phyloP scores from a whole-genome alignment of 2,888 invertebrate genomes.

The Tolmerus cingulatus region DNA sequence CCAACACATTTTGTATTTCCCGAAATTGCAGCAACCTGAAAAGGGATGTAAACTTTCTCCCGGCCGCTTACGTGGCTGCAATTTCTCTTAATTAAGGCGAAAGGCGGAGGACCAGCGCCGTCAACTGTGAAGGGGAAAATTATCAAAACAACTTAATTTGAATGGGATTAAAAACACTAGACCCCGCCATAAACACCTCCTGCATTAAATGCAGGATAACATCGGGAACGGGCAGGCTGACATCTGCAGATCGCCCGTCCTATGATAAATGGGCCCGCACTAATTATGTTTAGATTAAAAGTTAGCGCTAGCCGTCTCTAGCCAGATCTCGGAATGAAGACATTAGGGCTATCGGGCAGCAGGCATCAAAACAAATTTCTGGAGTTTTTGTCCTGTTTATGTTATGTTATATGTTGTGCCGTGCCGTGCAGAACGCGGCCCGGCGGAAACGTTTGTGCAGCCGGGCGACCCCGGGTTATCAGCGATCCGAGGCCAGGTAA shows the following conservation, averaged over 20 bases:
- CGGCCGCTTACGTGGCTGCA: neutral
- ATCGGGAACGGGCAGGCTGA: conserved; percentile 2
- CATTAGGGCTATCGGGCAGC: conserved; percentile 29
- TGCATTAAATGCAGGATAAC: neutral
- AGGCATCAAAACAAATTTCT: conserved; percentile 44
- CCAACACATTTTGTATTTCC: neutral
- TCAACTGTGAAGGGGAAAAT: conserved; percentile 24
- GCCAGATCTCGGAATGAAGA: neutral
- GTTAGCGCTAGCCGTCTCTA: conserved; percentile 10
- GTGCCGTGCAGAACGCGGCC: neutral
- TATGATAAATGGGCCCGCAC: conserved; percentile 46
- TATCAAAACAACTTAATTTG: conserved; percentile 70
- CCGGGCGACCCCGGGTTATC: neutral
- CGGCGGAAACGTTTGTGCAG: neutral
- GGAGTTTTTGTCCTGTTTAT: conserved; percentile 27
- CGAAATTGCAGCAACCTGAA: neutral
- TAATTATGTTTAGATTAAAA: conserved; percentile 49
- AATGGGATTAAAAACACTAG: conserved; percentile 70
- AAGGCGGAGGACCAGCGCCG: neutral
- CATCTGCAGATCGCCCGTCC: conserved; percentile 40
- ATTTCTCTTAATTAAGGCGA: conserved; percentile 25
- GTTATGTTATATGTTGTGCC: no score
- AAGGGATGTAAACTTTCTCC: neutral
- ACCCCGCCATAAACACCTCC: conserved; percentile 65
- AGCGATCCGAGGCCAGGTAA: neutral